Evolutionary conservation across 2,113 vertebrate species (phyloP).

Genomic region (Oxyruncus cristatus): DNA sequence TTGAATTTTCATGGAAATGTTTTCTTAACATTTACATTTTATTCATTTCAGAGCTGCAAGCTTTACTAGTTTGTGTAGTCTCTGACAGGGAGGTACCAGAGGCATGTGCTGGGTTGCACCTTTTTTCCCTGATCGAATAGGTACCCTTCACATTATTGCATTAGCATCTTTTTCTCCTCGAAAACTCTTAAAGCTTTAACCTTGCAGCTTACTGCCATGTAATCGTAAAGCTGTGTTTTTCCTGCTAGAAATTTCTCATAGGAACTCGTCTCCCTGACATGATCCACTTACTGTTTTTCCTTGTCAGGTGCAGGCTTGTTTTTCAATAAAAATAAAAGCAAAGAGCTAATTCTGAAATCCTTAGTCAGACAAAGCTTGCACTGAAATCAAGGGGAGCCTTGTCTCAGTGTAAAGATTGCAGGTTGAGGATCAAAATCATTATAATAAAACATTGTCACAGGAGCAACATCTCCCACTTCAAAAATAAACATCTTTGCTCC

Average conservation of each 20-base stretch:
- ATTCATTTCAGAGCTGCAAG: not conserved
- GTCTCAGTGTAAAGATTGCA: conserved; percentile 24
- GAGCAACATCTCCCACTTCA: conserved; percentile 36
- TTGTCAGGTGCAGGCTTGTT: conserved; percentile 29
- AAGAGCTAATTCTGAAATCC: conserved; percentile 52
- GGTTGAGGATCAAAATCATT: conserved; percentile 51
- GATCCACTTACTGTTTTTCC: conserved; percentile 45
- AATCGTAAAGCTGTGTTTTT: not conserved
- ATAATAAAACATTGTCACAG: conserved; percentile 45
- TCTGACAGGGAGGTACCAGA: not conserved
- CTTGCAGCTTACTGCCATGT: not conserved
- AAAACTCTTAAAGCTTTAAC: not conserved
- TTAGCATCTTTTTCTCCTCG: not conserved
- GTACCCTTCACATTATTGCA: not conserved
- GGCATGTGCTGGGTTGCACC: not conserved
- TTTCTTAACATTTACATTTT: not conserved
- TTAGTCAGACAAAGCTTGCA: conserved; percentile 4
- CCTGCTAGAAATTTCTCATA: conserved; percentile 47
- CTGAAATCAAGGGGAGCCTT: conserved; percentile 22
- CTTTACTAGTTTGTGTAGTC: not conserved
- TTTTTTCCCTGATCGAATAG: not conserved
- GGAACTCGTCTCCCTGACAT: conserved; percentile 12
- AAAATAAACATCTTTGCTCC: conserved; percentile 53
- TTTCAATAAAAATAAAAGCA: conserved; percentile 49
- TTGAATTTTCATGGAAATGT: not conserved